Evolutionary conservation across 64 coral and sea anemone species (phyloP), one percentile per base, ranked within the genome.

Genomic region (Orbicella faveolata): DNA sequence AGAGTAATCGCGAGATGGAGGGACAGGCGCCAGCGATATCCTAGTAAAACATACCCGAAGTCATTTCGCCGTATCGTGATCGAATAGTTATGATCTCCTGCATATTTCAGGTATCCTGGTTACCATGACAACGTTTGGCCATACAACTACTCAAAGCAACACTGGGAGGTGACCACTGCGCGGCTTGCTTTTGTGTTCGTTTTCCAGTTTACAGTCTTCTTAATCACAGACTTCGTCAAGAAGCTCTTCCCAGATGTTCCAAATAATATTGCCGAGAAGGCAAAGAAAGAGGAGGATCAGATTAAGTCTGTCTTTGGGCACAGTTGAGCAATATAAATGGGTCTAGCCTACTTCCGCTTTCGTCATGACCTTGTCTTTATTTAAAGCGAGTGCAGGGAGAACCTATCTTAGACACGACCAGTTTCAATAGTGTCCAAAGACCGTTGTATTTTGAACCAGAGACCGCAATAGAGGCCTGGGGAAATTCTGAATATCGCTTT

Each of bases 141-240:
- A 12, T 93, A 93, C 72, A 84, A 93, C 48, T 87, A 93, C 41
- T 89, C 89, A 72, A 93, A 89, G 37, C 92, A 93, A 4, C 89
- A 93, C 73, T 93, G 92, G 92, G 87, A 93, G 79, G 37, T 93
- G 61, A 93, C 89, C 0, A 87, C 92, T 34, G 87, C 61, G 12
- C 92, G 92, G 79, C 92, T 93, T 72, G 92, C 92, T 78, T 93
- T 93, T 79, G 92, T 93, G 70, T 93, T 93, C 61, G 87, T 93
- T 51, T 93, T 93, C 78, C 92, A 93, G 87, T 93, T 89, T 25
- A 52, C 87, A 25, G 92, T 93, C 23, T 93, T 89, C 72, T 14
- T 93, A 72, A 82, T 89, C 87, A 93, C 92, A 14, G 77, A 62
- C 54, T 89, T 93, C 44, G 89, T 93, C 61, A 70, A 87, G 30